Evolutionary conservation across 2,888 invertebrate species (phyloP).

Genomic region (Ichneumoninae sp.): DNA sequence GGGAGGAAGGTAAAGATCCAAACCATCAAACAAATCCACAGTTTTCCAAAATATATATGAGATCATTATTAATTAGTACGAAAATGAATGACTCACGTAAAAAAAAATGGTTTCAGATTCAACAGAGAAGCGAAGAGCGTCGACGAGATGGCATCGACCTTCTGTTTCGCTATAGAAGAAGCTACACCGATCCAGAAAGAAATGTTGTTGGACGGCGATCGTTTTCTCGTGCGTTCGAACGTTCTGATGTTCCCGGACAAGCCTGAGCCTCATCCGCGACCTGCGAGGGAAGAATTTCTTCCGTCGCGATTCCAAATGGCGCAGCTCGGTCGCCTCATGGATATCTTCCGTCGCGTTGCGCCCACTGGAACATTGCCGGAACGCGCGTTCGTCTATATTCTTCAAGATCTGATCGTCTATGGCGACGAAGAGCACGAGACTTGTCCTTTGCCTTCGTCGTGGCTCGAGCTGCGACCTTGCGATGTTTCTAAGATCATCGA

Average conservation of each 20-base stretch:
- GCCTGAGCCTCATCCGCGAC: conserved; percentile 49
- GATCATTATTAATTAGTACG: not conserved
- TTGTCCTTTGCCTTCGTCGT: conserved; percentile 80
- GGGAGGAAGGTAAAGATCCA: no score
- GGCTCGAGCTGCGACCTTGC: conserved; percentile 84
- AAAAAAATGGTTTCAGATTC: conserved; percentile 74
- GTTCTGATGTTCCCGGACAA: conserved; percentile 80
- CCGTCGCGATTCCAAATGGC: conserved; percentile 72
- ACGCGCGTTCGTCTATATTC: conserved; percentile 85
- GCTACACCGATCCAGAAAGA: conserved; percentile 85
- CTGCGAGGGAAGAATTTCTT: conserved; percentile 60
- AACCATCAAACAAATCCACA: not conserved
- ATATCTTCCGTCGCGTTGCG: conserved; percentile 83
- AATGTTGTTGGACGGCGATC: conserved; percentile 85
- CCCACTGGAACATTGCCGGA: conserved; percentile 83
- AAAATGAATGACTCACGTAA: not conserved
- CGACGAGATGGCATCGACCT: conserved; percentile 74
- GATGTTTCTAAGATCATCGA: conserved; percentile 85
- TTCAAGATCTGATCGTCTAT: conserved; percentile 86
- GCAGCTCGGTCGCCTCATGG: conserved; percentile 75
- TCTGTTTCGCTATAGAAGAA: conserved; percentile 84
- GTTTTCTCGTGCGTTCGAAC: conserved; percentile 85
- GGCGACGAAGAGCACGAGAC: conserved; percentile 85
- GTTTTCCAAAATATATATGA: no score
- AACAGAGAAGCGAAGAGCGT: conserved; percentile 83